phyloP scores from a whole-genome alignment of 2,113 vertebrate genomes.

The Pangasianodon gigas region DNA sequence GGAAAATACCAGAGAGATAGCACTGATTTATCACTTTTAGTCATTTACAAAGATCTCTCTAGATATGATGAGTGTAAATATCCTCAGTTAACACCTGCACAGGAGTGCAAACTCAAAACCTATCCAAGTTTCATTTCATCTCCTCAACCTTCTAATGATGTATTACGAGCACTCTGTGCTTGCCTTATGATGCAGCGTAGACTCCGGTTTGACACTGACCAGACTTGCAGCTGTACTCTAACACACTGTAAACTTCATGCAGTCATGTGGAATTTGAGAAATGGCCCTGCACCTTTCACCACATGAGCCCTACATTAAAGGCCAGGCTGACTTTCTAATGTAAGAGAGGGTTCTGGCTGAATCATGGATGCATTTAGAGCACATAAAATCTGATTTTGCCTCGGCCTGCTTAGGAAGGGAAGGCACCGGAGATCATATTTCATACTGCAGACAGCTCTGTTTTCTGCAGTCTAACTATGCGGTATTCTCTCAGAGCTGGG shows the following conservation, averaged over 20 bases:
- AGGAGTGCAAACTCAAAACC: neutral
- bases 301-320: constrained; percentile 9
- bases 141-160: neutral
- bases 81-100: neutral
- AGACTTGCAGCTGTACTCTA: neutral
- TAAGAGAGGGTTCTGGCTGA: neutral
- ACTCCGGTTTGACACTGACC: neutral
- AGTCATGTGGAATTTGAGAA: constrained; percentile 11
- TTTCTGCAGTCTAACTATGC: constrained; percentile 54
- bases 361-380: constrained; percentile 12
- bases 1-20: neutral
- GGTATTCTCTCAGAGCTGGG: constrained; percentile 24
- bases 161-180: neutral
- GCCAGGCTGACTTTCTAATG: neutral
- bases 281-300: neutral
- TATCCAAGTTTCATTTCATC: neutral
- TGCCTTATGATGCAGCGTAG: neutral
- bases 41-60: constrained; percentile 23
- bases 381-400: constrained; percentile 10
- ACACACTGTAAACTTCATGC: neutral
- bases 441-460: constrained; percentile 39
- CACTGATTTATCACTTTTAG: neutral
- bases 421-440: constrained; percentile 35
- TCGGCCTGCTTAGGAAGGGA: constrained; percentile 23
- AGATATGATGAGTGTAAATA: constrained; percentile 15